Evolutionary conservation across 2,888 invertebrate species (phyloP), one percentile per base, ranked within the genome.

Genomic region (Brenthis daphne): DNA sequence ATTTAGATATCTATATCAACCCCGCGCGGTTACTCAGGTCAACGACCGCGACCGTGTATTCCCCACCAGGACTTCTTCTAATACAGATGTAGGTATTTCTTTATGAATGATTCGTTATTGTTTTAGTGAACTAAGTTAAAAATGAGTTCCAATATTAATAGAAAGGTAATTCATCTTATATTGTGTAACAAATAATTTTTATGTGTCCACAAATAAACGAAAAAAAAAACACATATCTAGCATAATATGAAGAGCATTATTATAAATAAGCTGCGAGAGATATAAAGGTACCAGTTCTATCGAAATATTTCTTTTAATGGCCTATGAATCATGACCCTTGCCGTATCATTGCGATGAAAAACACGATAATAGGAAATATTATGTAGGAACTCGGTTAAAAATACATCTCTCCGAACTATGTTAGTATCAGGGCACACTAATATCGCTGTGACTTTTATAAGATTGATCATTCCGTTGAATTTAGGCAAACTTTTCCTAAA

Each of bases 11-110:
- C 11, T 43, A 11, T 43, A 43, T 11, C 76, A 74, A 67, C 75
- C 76, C 65, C 68, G 71, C 70, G 75, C 79, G 77, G 75, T 76
- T 74, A 79, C 76, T 76, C 77, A 76, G 88, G 85, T 89, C 86
- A 80, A 81, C 76, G 87, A 81, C 85, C 89, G 78, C 29, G 29
- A 50, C 37, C 74, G 72, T 78, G 75, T 79, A 76, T 77, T 20
- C 20, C 79, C 67, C 73, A 70, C 65, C 69, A 73, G 70, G 71
- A 75, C 73, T 71, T 73, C 73, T 72, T 73, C 71, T 72, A 71
- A 72, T 68, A 77, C 60, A 68, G 71, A 58, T 43, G 51, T 56
- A 50, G 53, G 50, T 65, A 64, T 63, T 53, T 47, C 56, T 65
- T 47, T 65, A 48, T n/a, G 58, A 56, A 56, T 24, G 68, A 64